phyloP scores from a whole-genome alignment of 2,888 invertebrate genomes.

The Cyrtodaria siliqua region DNA sequence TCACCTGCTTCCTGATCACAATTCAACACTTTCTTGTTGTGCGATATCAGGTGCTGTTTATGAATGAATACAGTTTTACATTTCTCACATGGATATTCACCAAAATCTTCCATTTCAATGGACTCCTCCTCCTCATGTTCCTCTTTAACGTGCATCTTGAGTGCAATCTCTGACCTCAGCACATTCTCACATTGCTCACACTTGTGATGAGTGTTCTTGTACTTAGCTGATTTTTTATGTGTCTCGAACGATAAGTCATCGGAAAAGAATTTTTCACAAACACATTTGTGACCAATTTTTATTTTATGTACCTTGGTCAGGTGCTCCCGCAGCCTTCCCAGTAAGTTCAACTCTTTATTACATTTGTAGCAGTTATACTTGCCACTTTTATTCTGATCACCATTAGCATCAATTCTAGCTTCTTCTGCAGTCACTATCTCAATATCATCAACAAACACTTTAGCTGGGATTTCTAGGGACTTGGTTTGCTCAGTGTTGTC shows the following conservation, averaged over 20 bases:
- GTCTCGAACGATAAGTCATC: constrained; percentile 14
- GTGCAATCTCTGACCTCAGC: not conserved
- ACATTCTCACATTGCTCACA: constrained; percentile 10
- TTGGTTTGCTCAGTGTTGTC: no score
- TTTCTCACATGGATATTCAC: constrained; percentile 25
- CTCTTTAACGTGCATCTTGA: not conserved
- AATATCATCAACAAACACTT: constrained; percentile 11
- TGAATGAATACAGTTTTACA: constrained; percentile 30
- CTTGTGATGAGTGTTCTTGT: constrained; percentile 7
- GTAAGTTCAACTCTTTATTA: constrained; percentile 19
- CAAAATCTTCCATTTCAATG: not conserved
- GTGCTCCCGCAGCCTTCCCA: constrained; percentile 33
- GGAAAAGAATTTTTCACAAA: constrained; percentile 22
- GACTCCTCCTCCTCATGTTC: not conserved
- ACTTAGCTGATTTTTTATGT: constrained; percentile 16
- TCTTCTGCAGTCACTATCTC: constrained; percentile 18
- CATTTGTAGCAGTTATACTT: constrained; percentile 36
- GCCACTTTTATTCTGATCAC: constrained; percentile 11
- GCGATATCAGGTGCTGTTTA: constrained; percentile 19
- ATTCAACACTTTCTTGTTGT: constrained; percentile 29
- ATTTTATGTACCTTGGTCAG: constrained; percentile 39
- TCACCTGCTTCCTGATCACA: constrained; percentile 26
- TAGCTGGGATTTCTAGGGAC: not conserved
- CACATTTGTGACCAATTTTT: constrained; percentile 29
- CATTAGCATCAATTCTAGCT: constrained; percentile 11